Percentiles rank a stretch among this genome's conserved stretches.
Evolutionary conservation across 2,113 vertebrate genomes (phyloP).

Genomic region (Rousettus leschenaultii): DNA sequence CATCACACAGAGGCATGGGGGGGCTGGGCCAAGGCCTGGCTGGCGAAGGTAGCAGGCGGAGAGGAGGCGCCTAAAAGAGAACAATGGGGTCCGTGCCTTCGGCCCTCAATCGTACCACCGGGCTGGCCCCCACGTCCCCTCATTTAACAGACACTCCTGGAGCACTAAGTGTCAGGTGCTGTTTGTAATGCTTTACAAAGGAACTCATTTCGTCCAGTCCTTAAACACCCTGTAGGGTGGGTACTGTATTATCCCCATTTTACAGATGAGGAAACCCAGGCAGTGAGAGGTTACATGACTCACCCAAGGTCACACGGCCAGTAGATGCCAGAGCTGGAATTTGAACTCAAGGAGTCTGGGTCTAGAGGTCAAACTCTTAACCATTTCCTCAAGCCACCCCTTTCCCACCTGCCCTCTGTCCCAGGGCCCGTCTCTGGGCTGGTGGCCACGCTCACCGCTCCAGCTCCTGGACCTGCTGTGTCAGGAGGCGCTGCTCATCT

Average conservation of each 20-base stretch:
- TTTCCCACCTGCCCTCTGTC: background rate
- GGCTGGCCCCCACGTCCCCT: background rate
- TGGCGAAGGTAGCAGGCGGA: background rate
- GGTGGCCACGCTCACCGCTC: background rate
- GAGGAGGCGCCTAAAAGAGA: conserved; percentile 50
- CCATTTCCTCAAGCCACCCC: background rate
- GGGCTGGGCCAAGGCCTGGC: background rate
- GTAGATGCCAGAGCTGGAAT: background rate
- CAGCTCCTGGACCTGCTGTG: conserved; percentile 45
- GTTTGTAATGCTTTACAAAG: fast-evolving
- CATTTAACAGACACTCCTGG: background rate
- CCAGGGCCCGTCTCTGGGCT: background rate
- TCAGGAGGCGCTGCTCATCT: conserved; percentile 37
- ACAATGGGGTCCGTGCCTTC: background rate
- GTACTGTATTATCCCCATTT: background rate
- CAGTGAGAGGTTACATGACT: background rate
- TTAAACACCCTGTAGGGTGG: background rate
- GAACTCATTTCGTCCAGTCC: fast-evolving
- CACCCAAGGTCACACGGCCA: background rate
- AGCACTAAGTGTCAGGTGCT: background rate
- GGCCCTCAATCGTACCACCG: fast-evolving
- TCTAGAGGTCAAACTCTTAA: background rate
- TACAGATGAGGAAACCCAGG: background rate
- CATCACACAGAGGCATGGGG: background rate
- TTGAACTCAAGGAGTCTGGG: background rate